Base-by-base conservation (phyloP, 2,888 invertebrate species). In the Hipparchia semele region DNA sequence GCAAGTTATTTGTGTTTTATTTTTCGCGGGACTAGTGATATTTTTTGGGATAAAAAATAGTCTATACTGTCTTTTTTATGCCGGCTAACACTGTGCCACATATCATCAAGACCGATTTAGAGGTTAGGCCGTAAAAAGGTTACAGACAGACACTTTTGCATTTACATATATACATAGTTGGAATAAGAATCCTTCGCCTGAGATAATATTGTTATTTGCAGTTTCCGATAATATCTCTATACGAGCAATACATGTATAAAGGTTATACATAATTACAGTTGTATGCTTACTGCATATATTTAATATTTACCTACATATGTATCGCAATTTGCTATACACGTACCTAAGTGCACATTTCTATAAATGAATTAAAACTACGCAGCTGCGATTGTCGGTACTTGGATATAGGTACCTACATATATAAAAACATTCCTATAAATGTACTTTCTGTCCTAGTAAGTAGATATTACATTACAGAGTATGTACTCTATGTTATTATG, bases 191-290 rank as follows among this genome's bases (percentile, higher is more conserved):
- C 62, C 49, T 62, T 62, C 61, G 62, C 62, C 8, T 64, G 23
- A 49, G 49, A 64, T 64, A 23, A 64, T 9, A 64, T 49, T 64
- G 49, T 64, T 13, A 64, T 49, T 49, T 64, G 6, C 56, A 58
- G 64, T 51, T 64, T 51, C 64, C 64, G 64, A 64, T 64, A 64
- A 4, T 23, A 64, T 64, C 62, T 64, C 10, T 46, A n/a, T n/a
- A 61, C 61, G 39, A 45, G 61, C 45, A 64, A 51, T 64, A 49
- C 5, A 23, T 23, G 23, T 23, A 23, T 39, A 39, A 39, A 49
- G 49, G 49, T 51, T 49, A 13, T 23, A 23, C 23, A 23, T 51
- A 64, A 64, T 64, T 51, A 23, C 64, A 13, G 23, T 23, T 49
- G 64, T 46, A 49, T 49, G 13, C 49, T 49, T 64, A 51, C 49